Percentiles rank a stretch among this genome's conserved stretches.
Conservation (phyloP, 2,888 invertebrate species). For the Andrena trimmerana region DNA sequence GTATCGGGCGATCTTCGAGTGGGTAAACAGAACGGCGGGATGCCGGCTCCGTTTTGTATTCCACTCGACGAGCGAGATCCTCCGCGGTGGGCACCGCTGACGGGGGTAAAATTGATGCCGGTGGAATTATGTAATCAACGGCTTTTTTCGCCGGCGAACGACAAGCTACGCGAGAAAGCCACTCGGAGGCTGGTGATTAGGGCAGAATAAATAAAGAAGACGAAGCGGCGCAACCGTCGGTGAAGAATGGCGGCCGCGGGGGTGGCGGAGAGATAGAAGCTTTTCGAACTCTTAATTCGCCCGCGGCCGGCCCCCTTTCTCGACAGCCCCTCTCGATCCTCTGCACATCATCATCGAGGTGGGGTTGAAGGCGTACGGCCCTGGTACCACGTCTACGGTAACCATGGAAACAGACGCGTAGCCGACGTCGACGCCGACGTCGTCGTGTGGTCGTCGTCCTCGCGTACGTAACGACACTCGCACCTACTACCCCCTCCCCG, state of each 20-base stretch:
- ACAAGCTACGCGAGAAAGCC: constrained; percentile 51
- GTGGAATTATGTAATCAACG: constrained; percentile 48
- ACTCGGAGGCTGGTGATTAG: constrained; percentile 65
- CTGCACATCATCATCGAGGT: constrained; percentile 66
- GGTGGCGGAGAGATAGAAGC: constrained; percentile 61
- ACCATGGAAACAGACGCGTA: constrained; percentile 80
- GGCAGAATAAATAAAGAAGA: constrained; percentile 58
- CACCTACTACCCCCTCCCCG: neutral
- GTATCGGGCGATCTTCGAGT: constrained; percentile 19
- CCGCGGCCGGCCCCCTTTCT: constrained; percentile 72
- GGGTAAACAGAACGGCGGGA: neutral
- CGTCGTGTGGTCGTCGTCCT: constrained; percentile 36
- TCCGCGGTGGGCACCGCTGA: neutral
- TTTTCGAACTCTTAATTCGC: constrained; percentile 79
- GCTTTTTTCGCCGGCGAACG: constrained; percentile 36
- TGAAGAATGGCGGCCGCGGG: constrained; percentile 23
- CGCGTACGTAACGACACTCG: constrained; percentile 25
- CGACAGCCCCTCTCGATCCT: constrained; percentile 66
- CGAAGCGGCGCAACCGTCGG: constrained; percentile 26
- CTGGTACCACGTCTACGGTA: constrained; percentile 73
- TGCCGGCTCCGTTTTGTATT: neutral
- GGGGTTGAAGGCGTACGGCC: constrained; percentile 71
- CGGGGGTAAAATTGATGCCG: constrained; percentile 39
- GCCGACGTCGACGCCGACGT: constrained; percentile 65
- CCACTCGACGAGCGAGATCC: constrained; percentile 1